Percentiles rank a stretch among this genome's conserved stretches.
These are phyloP conservation scores for Dromaius novaehollandiae DNA, from an alignment of 2,113 vertebrate genomes.

Conservation along the genomic window DNA sequence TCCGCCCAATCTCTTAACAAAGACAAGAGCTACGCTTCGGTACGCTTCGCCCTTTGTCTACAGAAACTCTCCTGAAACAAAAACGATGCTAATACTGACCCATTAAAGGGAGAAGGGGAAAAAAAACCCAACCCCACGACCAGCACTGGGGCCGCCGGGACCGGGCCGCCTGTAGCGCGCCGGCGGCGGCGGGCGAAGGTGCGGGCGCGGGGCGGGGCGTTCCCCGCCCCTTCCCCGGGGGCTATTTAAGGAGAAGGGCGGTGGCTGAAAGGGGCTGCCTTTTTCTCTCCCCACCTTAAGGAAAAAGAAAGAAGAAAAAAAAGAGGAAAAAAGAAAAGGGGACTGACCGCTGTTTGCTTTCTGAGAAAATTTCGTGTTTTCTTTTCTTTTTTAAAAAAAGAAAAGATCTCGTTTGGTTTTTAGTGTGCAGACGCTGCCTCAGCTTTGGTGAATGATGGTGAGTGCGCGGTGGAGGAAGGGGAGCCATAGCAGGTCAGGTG, in stretches of 20 bases:
- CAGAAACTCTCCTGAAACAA: rapidly evolving
- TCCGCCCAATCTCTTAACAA: neutral
- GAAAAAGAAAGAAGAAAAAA: rapidly evolving
- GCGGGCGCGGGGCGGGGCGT: neutral
- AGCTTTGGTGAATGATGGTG: conserved; percentile 6
- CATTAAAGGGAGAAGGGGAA: rapidly evolving
- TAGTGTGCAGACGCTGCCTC: neutral
- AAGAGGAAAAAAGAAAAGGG: rapidly evolving
- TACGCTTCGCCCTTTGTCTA: rapidly evolving
- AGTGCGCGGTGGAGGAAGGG: neutral
- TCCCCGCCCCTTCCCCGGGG: conserved; percentile 46
- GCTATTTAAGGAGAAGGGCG: neutral
- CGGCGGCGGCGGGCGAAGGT: neutral
- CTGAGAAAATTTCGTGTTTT: rapidly evolving
- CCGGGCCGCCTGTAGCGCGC: neutral
- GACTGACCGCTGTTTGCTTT: rapidly evolving
- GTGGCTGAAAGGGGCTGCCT: rapidly evolving
- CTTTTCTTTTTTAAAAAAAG: neutral
- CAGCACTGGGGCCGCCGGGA: rapidly evolving
- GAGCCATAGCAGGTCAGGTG: rapidly evolving
- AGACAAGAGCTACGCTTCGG: rapidly evolving
- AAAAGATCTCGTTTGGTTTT: neutral
- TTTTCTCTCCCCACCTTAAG: too few species aligned
- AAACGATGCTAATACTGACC: rapidly evolving
- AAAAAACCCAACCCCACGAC: rapidly evolving